Evolutionary conservation across 2,888 invertebrate genomes (phyloP).

Genomic region (Polydrusus tereticollis): DNA sequence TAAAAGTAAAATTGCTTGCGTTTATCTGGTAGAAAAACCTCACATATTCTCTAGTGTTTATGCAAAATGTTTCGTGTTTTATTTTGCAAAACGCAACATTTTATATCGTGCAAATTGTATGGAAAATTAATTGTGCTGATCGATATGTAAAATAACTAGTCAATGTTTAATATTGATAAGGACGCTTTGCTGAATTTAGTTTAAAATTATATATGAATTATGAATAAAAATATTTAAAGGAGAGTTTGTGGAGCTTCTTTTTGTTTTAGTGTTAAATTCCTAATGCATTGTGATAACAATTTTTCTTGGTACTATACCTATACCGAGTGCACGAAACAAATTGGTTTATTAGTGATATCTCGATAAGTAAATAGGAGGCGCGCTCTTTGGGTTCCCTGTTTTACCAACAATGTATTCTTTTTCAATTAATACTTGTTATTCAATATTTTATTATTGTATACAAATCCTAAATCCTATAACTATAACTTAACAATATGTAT

Average conservation of each 20-base stretch:
- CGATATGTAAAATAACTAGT: not conserved
- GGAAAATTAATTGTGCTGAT: slow-evolving; percentile 2
- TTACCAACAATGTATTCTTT: no score
- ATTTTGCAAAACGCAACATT: slow-evolving; percentile 1
- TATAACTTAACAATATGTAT: no score
- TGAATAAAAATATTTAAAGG: slow-evolving; percentile 4
- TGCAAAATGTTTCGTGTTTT: slow-evolving; percentile 4
- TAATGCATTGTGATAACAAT: no score
- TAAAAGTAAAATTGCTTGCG: not conserved
- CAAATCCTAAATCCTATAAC: no score
- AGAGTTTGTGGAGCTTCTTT: not conserved
- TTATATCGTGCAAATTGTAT: not conserved
- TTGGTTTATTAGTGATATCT: no score
- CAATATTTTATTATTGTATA: no score
- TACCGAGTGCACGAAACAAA: no score
- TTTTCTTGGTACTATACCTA: no score
- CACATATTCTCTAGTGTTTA: not conserved
- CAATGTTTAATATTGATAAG: slow-evolving; percentile 22
- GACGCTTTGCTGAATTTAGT: not conserved
- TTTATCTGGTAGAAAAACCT: not conserved
- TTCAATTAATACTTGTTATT: no score
- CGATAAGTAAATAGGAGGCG: no score
- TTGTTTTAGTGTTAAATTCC: no score
- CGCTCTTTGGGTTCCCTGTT: no score
- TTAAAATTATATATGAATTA: not conserved